These are phyloP conservation scores for Nothobranchius kuhntae DNA, from an alignment of 2,113 vertebrate genomes.

Conservation along the genomic window DNA sequence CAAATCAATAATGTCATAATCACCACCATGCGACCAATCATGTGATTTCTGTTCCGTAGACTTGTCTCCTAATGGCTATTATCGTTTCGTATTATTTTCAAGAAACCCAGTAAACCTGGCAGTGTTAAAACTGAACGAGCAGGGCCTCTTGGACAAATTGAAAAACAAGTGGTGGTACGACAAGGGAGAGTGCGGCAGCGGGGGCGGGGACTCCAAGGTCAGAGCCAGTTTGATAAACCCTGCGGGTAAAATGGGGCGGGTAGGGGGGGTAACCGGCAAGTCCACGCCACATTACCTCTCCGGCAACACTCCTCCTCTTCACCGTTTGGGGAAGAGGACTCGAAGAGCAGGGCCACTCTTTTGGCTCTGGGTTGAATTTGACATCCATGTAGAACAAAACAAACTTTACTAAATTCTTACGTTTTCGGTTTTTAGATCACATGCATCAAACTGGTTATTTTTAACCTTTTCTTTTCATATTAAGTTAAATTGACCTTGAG, in stretches of 20 bases:
- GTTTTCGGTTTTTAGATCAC: neutral
- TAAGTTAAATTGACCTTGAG: conserved; percentile 12
- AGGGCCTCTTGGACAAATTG: conserved; percentile 99
- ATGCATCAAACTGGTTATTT: neutral
- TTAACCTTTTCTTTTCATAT: neutral
- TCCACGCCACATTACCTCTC: conserved; percentile 67
- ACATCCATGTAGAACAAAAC: conserved; percentile 4
- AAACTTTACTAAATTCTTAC: neutral
- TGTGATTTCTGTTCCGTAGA: conserved; percentile 64
- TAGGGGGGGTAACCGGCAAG: conserved; percentile 92
- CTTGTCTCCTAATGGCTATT: conserved; percentile 85
- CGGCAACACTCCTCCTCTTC: conserved; percentile 54
- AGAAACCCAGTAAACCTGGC: conserved; percentile 99
- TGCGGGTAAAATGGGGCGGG: conserved; percentile 81
- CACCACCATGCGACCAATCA: conserved; percentile 64
- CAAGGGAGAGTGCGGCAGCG: conserved; percentile 99
- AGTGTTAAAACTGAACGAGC: conserved; percentile 99
- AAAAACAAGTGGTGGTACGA: conserved; percentile 99
- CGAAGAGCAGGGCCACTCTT: conserved; percentile 7
- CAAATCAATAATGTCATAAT: conserved; percentile 65
- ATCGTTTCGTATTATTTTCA: conserved; percentile 83
- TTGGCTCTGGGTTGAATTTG: conserved; percentile 2
- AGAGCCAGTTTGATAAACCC: conserved; percentile 95
- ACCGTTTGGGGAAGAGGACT: conserved; percentile 11
- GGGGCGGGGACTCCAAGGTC: conserved; percentile 99